Conservation (phyloP, 2,113 vertebrate genomes). For the Rhodinocichla rosea region DNA sequence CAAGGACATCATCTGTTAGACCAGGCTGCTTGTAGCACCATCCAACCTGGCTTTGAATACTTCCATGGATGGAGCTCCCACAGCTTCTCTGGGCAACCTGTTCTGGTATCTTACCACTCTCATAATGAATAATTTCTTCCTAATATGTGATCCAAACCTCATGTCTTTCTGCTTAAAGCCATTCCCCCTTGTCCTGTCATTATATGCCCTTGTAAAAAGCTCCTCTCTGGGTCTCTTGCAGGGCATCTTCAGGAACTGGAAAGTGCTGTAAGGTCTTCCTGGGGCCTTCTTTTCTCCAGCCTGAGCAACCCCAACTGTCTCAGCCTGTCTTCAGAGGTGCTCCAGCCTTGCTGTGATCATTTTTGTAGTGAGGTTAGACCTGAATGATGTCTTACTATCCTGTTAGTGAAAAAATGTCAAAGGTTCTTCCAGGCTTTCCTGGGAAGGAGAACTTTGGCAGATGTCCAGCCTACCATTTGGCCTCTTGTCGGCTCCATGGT, state of each 20-base stretch:
- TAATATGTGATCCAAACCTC: neutral
- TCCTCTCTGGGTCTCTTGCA: neutral
- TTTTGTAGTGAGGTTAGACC: neutral
- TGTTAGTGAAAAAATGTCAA: constrained; percentile 48
- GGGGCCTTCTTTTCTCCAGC: neutral
- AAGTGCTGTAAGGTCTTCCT: no score
- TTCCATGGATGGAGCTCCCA: neutral
- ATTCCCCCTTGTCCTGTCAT: neutral
- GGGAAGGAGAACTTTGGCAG: constrained; percentile 63
- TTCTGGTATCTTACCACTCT: neutral
- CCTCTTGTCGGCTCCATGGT: constrained; percentile 59
- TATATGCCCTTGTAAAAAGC: neutral
- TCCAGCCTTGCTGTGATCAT: neutral
- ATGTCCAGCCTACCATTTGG: constrained; percentile 63
- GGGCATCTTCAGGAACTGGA: neutral
- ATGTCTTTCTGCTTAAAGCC: neutral
- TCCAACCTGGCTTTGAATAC: neutral
- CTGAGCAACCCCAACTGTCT: neutral
- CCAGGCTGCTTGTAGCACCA: neutral
- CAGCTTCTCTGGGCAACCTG: neutral
- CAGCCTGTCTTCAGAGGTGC: neutral
- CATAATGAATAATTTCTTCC: neutral
- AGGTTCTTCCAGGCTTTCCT: constrained; percentile 37
- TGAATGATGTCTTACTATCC: neutral
- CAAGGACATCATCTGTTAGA: neutral